Conservation (phyloP, 2,797 vertebrate species). For the Miichthys miiuy region DNA sequence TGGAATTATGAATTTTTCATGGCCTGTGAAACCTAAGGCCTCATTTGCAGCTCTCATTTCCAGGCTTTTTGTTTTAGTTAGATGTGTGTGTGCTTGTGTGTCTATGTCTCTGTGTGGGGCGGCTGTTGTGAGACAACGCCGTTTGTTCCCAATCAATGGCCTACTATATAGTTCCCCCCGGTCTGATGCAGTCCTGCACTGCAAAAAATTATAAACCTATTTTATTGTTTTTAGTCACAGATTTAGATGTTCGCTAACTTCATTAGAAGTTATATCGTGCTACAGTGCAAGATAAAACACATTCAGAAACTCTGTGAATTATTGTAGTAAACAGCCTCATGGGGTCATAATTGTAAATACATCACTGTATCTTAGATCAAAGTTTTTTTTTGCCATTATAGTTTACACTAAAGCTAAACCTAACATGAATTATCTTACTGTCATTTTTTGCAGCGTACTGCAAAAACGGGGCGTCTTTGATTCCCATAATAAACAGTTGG, state of each 20-base stretch:
- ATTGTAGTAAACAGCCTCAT: background rate
- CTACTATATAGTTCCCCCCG: constrained; percentile 63
- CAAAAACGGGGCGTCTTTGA: constrained; percentile 30
- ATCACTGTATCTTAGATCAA: background rate
- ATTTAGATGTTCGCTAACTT: background rate
- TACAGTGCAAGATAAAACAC: background rate
- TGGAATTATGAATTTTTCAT: constrained; percentile 84
- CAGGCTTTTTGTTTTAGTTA: constrained; percentile 74
- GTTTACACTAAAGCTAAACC: background rate
- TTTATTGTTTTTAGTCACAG: constrained; percentile 15
- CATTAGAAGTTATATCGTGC: constrained; percentile 4
- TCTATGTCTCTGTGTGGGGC: constrained; percentile 33
- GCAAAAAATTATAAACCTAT: constrained; percentile 37
- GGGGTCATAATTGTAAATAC: background rate
- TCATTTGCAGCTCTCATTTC: constrained; percentile 77
- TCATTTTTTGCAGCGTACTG: constrained; percentile 35
- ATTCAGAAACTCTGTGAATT: background rate
- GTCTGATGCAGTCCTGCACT: constrained; percentile 38
- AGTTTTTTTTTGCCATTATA: background rate
- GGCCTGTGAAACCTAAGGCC: constrained; percentile 75
- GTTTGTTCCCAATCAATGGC: constrained; percentile 72
- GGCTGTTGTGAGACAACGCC: constrained; percentile 46
- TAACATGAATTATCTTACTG: background rate
- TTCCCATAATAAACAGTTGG: constrained; percentile 50
- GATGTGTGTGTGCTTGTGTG: constrained; percentile 37